Conservation (phyloP, 2,113 vertebrate species). For the Aphelocoma coerulescens region DNA sequence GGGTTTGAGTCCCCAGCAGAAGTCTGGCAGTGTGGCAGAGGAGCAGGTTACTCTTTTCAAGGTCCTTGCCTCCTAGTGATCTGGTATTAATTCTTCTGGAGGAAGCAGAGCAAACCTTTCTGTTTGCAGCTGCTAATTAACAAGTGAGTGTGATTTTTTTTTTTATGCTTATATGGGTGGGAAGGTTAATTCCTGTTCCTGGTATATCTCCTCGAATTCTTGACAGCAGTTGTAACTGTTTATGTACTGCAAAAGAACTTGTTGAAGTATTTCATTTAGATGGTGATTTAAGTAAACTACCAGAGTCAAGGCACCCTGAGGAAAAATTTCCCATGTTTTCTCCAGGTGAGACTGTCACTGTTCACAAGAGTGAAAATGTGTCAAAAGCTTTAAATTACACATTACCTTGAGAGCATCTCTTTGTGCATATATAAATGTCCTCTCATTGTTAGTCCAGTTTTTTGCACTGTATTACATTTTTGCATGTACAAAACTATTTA, state of each 20-base stretch:
- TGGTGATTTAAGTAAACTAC: not conserved
- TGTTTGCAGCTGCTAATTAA: not conserved
- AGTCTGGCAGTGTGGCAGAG: not conserved
- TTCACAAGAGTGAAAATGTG: not conserved
- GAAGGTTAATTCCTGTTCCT: not conserved
- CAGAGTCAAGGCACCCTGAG: not conserved
- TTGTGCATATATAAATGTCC: not conserved
- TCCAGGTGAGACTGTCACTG: not conserved
- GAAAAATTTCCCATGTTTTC: not conserved
- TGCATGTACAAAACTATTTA: not conserved
- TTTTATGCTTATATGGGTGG: not conserved
- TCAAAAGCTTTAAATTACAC: not conserved
- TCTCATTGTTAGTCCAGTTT: not conserved
- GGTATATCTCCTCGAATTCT: not conserved
- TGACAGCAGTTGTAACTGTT: not conserved
- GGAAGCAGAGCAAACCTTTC: not conserved
- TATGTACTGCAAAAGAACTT: not conserved
- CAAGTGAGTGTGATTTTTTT: not conserved
- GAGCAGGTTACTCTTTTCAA: not conserved
- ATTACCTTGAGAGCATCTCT: not conserved
- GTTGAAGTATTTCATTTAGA: not conserved
- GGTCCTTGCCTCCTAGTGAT: fast-evolving
- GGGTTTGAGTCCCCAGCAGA: not conserved
- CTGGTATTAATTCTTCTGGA: not conserved
- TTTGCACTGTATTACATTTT: not conserved